Base-by-base conservation (phyloP, 2,888 invertebrate species). In the Ryuthela nishihirai region DNA sequence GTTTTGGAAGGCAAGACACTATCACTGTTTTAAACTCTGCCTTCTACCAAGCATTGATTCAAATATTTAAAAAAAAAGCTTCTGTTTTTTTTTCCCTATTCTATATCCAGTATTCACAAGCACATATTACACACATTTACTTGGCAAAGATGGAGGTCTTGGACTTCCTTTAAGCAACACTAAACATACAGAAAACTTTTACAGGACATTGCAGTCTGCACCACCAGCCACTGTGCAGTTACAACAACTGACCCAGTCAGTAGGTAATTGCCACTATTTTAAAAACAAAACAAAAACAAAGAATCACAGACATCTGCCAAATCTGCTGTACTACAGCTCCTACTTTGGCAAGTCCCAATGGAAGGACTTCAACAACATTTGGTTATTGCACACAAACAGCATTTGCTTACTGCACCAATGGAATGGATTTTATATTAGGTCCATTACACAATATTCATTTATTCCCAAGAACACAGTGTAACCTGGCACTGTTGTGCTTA, bases 301-400 rank as follows among this genome's bases (percentile, higher is more conserved):
- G 36, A 56, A 56, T 56, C 56, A 56, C 56, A 56, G 56, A 50
- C 49, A 56, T 56, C 44, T 44, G 55, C 38, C 55, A 44, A 55
- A 36, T 32, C 41, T 50, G n/a, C n/a, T n/a, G n/a, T n/a, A n/a
- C n/a, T n/a, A n/a, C n/a, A n/a, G n/a, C n/a, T n/a, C n/a, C n/a
- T 9, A 41, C 25, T 45, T 56, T 46, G 50, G 56, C 44, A 36
- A 50, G 50, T 56, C 56, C 56, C 44, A 50, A 50, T 50, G 56
- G 50, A 50, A 56, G 56, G 56, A 56, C 56, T 50, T 50, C 45
- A 56, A 56, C 45, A 55, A 55, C 56, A 49, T n/a, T n/a, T n/a
- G 45, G 49, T 56, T 56, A 56, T 56, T 56, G 56, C 56, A 56
- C 56, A 56, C 49, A 49, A 50, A 56, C 45, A 46, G 24, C 41